phyloP scores from a whole-genome alignment of 2,113 vertebrate genomes.

The Hiodon alosoides region DNA sequence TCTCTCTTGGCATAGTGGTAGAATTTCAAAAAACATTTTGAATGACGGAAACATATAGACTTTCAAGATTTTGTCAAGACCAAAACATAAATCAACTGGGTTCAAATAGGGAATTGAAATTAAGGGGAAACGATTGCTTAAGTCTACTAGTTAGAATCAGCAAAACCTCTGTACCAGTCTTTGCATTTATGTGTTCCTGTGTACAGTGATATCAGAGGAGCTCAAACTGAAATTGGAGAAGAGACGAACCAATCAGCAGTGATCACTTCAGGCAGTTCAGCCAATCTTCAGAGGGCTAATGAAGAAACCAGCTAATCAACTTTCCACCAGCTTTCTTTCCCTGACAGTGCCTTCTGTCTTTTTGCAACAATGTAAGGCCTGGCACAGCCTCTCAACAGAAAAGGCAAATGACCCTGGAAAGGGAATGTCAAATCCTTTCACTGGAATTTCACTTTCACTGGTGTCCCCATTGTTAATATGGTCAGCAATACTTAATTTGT shows the following conservation, averaged over 20 bases:
- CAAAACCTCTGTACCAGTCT: neutral
- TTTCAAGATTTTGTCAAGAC: neutral
- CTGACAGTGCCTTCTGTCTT: neutral
- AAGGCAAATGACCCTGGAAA: too few species aligned
- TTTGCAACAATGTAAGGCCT: neutral
- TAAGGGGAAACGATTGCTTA: neutral
- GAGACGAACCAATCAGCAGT: slow-evolving; percentile 62
- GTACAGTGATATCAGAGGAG: slow-evolving; percentile 60
- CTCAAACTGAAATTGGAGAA: slow-evolving; percentile 68
- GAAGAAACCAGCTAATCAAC: slow-evolving; percentile 23
- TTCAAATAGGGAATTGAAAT: neutral
- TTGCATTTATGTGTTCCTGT: neutral
- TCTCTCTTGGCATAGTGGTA: neutral
- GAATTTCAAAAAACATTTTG: neutral
- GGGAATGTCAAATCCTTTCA: too few species aligned
- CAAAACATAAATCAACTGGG: neutral
- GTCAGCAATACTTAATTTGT: too few species aligned
- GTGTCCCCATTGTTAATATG: too few species aligned
- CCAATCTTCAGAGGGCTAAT: slow-evolving; percentile 12
- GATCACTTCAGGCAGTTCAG: slow-evolving; percentile 18
- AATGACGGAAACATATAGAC: neutral
- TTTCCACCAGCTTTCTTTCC: neutral
- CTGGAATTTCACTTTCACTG: too few species aligned
- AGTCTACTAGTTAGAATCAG: neutral
- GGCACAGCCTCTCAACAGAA: neutral